phyloP scores from a whole-genome alignment of 2,888 invertebrate species.

The Encarsia formosa region DNA sequence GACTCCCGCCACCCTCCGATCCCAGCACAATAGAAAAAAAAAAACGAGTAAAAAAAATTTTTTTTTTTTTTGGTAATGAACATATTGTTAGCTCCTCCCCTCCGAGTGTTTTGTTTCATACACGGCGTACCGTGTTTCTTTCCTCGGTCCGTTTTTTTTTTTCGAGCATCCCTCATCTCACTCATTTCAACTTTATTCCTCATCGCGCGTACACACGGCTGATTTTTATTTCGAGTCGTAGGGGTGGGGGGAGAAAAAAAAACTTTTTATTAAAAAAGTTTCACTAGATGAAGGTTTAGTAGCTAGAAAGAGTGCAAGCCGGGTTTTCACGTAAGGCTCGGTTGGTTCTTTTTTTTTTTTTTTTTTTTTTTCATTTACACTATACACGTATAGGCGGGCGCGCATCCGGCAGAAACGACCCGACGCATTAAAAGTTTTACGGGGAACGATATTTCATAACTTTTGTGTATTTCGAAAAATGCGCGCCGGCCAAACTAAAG shows the following conservation, averaged over 20 bases:
- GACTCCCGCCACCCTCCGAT: no score
- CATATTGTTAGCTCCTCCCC: background rate
- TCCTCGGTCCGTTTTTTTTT: background rate
- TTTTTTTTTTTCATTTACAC: constrained; percentile 15
- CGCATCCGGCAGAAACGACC: constrained; percentile 31
- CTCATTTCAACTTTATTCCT: constrained; percentile 18
- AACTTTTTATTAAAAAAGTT: constrained; percentile 52
- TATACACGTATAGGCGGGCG: background rate
- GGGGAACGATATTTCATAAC: constrained; percentile 49
- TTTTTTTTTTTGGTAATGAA: no score
- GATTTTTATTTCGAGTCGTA: constrained; percentile 46
- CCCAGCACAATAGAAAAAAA: no score
- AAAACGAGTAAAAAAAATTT: no score
- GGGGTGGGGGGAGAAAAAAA: constrained; percentile 36
- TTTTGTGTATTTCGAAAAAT: constrained; percentile 51
- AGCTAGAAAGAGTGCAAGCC: no score
- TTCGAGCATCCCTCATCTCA: constrained; percentile 6
- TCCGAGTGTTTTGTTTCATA: background rate
- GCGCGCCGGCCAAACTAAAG: constrained; percentile 22
- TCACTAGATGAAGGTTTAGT: constrained; percentile 17
- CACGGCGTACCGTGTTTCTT: background rate
- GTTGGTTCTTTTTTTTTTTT: background rate
- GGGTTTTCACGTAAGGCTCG: background rate
- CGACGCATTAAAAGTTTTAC: constrained; percentile 50
- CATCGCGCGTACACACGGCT: constrained; percentile 24